Conservation (phyloP, 2,113 vertebrate genomes). For the Scytalopus superciliaris region DNA sequence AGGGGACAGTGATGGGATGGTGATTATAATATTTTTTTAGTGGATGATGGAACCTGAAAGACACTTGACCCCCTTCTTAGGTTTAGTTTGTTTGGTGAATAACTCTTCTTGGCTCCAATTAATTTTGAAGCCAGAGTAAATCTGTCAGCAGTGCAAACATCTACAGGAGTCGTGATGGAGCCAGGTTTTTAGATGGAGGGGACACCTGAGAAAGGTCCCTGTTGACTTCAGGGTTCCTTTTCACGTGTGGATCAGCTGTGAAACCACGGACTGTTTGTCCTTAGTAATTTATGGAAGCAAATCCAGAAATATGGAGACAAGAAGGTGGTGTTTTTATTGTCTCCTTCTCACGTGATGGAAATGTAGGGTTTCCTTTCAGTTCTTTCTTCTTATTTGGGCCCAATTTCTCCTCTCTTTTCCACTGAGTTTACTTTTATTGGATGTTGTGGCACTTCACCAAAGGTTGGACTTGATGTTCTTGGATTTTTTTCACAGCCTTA, state of each 20-base stretch:
- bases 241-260: neutral
- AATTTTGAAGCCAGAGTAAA: constrained; percentile 11
- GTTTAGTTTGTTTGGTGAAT: constrained; percentile 1
- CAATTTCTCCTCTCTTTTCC: neutral
- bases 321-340: neutral
- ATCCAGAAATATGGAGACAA: neutral
- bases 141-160: neutral
- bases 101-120: constrained; percentile 33
- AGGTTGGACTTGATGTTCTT: neutral
- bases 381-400: neutral
- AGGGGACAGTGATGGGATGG: neutral
- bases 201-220: neutral
- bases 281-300: neutral
- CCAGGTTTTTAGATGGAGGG: neutral
- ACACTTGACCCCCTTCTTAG: constrained; percentile 1
- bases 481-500: neutral
- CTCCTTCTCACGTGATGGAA: rapidly evolving
- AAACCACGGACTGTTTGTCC: neutral
- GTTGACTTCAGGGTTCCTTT: neutral
- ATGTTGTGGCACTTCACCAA: neutral
- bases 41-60: constrained; percentile 13
- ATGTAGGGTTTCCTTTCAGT: neutral
- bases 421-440: rapidly evolving
- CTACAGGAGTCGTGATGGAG: neutral
- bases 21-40: neutral